Evolutionary conservation across 2,797 vertebrate species (phyloP), one percentile per base, ranked within the genome.

Genomic region (Podargus strigoides): DNA sequence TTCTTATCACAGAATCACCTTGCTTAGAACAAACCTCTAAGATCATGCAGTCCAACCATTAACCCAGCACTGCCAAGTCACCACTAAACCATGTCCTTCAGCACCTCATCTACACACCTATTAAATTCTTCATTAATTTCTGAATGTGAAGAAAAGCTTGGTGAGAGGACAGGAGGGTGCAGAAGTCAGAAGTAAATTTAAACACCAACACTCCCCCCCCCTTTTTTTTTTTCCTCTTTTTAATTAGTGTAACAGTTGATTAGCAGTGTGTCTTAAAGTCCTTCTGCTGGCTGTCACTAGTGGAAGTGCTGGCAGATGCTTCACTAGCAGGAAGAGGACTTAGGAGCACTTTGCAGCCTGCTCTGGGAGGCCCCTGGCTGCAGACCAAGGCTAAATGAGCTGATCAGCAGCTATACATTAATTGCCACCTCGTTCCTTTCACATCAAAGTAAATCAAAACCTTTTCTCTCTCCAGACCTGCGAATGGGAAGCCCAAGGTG

Each of bases 401-500:
- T 9, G 20, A 75, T 17, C 36, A 34, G 52, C 69, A 55, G 67
- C 24, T 44, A 14, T 7, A 18, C 27, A 8, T 39, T 16, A 39
- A 64, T 20, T 49, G 7, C 39, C n/a, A 49, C 11, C 64, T 32
- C 34, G 4, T 28, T 79, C 32, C 64, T 66, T 32, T 84, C 59
- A 14, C 15, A 21, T 6, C 11, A 12, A 27, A 64, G 32, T 55
- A 59, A 87, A 56, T 13, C 14, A 42, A 68, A 53, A 3, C 8
- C 14, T 69, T 49, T 80, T 84, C 32, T 92, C 62, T 39, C 63
- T 77, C 49, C 19, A 97, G 96, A 19, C 86, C 91, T 41, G 32
- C 7, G 2, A 56, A 78, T 0, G 10, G 37, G 73, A 94, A 89
- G 36, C 89, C 94, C 14, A 69, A 58, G 0, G 11, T 0, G 0